Base-by-base conservation (phyloP, 2,888 invertebrate species). In the Drosophila prostipennis region DNA sequence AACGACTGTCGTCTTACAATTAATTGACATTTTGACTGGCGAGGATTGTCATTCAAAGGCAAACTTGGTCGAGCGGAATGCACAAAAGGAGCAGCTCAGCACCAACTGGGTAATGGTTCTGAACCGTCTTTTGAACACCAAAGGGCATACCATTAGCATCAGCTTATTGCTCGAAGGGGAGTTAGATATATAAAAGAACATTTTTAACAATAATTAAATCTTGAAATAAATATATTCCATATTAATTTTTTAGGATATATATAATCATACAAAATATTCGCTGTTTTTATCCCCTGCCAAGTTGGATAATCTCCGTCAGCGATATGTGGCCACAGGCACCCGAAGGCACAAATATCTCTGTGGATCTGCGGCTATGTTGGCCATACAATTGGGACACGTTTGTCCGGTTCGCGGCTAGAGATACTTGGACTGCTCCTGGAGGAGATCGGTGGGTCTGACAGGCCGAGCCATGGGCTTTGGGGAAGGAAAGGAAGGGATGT, bases 21-120 rank as follows among this genome's bases (percentile, higher is more conserved):
- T 86, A 83, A 83, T 83, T 83, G 86, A 86, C 83, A 72, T 86
- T 82, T 83, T 77, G 86, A 86, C 80, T 79, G 80, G 72, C 80
- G 74, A 81, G 84, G 84, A 85, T 85, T 84, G 84, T 84, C 84
- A 81, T 85, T 85, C 84, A 87, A 78, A 72, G 64, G 59, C 63
- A 10, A 54, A 32, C 57, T 19, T 23, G 11, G 52, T 32, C 39
- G 51, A 51, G 19, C 48, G 64, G 64, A 64, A 64, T 64, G 64
- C 53, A 43, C 37, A 37, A 43, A 64, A 64, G 61, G 46, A 46
- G 32, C 46, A 5, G 8, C 29, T 29, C 45, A 11, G 34, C 34
- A 39, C 19, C 19, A 19, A 19, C 19, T 19, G 19, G 19, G 19
- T 2, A 19, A 19, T 14, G 29, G 52, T 40, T 39, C 19, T 32